A percentile compares a stretch with the other conserved stretches of the same genome.
Evolutionary conservation across 1,140 invertebrate species (phyloP).

Genomic region (Cecropterus lyciades): DNA sequence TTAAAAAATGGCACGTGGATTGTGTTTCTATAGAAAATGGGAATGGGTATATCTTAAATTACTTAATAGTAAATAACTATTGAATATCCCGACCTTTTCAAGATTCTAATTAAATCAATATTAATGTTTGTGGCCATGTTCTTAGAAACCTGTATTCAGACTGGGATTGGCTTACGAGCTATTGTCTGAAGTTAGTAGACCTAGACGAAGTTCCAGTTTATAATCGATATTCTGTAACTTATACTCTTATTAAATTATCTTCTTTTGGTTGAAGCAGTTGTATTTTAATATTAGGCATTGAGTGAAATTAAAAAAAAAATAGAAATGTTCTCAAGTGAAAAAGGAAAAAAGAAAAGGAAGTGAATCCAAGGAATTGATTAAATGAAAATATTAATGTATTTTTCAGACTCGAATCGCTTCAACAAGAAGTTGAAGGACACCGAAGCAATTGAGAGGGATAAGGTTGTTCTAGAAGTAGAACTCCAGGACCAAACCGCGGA

Average conservation of each 20-base stretch:
- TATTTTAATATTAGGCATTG: too few species aligned
- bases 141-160: constrained; percentile 14
- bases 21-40: too few species aligned
- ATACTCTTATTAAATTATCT: background rate
- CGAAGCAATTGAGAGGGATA: constrained; percentile 94
- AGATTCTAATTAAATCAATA: constrained; percentile 3
- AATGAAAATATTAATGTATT: constrained; percentile 17
- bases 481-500: constrained; percentile 97
- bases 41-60: too few species aligned
- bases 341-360: background rate
- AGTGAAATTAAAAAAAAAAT: too few species aligned
- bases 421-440: constrained; percentile 98
- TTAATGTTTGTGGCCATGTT: constrained; percentile 1
- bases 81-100: too few species aligned
- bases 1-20: too few species aligned
- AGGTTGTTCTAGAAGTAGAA: constrained; percentile 95
- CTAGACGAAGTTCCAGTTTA: constrained; percentile 21
- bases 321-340: too few species aligned
- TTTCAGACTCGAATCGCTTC: constrained; percentile 95
- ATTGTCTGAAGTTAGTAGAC: constrained; percentile 46
- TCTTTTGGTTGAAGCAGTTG: too few species aligned
- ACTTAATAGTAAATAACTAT: too few species aligned
- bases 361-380: too few species aligned
- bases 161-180: constrained; percentile 26
- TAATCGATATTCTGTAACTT: constrained; percentile 4